phyloP scores from a whole-genome alignment of 2,113 vertebrate species.

The Haemorhous mexicanus region DNA sequence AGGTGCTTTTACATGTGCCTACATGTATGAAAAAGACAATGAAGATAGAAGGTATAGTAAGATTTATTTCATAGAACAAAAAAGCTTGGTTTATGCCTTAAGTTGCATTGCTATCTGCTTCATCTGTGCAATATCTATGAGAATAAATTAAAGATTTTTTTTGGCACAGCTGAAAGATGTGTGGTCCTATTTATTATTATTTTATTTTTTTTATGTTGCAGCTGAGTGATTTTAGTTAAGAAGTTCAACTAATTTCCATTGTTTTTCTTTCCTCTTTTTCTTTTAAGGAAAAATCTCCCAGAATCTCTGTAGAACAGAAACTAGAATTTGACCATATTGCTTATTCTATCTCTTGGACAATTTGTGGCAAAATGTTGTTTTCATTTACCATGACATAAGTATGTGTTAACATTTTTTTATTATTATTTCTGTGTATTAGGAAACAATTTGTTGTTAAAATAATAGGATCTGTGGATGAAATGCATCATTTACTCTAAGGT shows the following conservation, averaged over 20 bases:
- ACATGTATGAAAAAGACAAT: not conserved
- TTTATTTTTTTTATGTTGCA: not conserved
- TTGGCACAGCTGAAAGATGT: not conserved
- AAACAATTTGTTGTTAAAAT: not conserved
- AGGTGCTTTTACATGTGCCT: not conserved
- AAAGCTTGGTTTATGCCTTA: not conserved
- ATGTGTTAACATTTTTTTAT: not conserved
- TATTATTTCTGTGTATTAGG: not conserved
- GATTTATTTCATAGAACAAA: not conserved
- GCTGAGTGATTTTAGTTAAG: not conserved
- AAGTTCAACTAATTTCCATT: not conserved
- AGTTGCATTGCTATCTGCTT: not conserved
- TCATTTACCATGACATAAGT: not conserved
- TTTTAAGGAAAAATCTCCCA: not conserved
- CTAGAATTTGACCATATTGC: not conserved
- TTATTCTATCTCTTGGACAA: not conserved
- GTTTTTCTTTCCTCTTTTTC: not conserved
- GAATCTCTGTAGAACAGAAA: not conserved
- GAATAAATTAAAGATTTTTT: not conserved
- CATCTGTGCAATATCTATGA: not conserved
- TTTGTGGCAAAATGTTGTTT: not conserved
- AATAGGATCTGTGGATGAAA: not conserved
- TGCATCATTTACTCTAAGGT: not conserved
- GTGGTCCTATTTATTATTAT: not conserved
- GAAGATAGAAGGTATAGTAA: not conserved